Base-by-base conservation (phyloP, 1,140 invertebrate genomes). In the Drosophila sulfurigaster region DNA sequence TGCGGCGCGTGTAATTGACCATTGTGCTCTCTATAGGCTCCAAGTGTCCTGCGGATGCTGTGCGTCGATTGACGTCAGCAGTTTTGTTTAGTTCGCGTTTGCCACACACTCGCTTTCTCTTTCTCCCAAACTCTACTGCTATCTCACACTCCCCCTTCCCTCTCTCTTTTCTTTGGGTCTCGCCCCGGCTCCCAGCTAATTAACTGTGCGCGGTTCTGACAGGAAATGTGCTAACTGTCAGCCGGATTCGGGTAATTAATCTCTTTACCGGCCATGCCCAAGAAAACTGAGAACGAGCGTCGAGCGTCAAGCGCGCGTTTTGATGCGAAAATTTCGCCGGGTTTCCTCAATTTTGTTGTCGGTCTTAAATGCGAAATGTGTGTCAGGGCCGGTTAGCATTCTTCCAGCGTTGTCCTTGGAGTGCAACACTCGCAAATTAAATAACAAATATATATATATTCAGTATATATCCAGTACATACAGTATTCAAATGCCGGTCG, bases 201-300 rank as follows among this genome's bases (percentile, higher is more conserved):
- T 87, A 86, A 82, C 82, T 78, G 70, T 41, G 62, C 62, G 65
- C 60, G 74, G 28, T 62, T 28, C 52, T 60, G 54, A 71, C 68
- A 74, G 82, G 82, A 87, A 87, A 82, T 88, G 82, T 88, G 82
- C 69, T 81, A 74, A 82, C 79, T 87, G 76, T 78, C 83, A 82
- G 80, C 72, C 83, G 82, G 83, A 87, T 88, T 88, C 64, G 69
- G 46, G 82, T 87, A 88, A 87, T 87, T 87, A 87, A 87, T 88
- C 82, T 87, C 77, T 82, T 87, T 87, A 88, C 82, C 82, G 82
- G 72, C 62, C 45, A 8, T 43, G 52, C 66, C 56, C 58, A 75
- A 72, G 60, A 57, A 75, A 54, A 66, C 43, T 48, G 25, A 60
- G 65, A 79, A 49, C 45, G 8, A 45, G 20, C 20, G 35, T 2